Percentiles rank a stretch among this genome's conserved stretches.
These are phyloP conservation scores for Tokudaia muenninki DNA, from an alignment of 2,797 vertebrate genomes.

Conservation along the genomic window DNA sequence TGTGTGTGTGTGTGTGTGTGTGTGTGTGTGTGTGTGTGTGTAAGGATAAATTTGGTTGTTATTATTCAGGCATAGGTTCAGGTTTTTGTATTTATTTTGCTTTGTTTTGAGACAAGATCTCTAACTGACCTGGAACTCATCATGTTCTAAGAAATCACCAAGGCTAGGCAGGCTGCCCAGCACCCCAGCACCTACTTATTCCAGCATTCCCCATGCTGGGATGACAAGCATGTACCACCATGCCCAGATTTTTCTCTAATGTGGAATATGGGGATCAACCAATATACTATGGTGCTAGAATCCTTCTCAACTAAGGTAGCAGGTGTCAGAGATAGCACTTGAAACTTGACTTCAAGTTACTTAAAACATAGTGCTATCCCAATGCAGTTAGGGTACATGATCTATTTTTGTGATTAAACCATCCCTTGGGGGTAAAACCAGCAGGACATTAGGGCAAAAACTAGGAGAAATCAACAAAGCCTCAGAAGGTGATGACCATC, in stretches of 20 bases:
- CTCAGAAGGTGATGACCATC: not conserved
- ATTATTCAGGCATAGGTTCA: not conserved
- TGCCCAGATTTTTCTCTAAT: not conserved
- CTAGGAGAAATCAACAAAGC: not conserved
- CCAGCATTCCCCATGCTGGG: too few species aligned
- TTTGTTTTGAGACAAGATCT: not conserved
- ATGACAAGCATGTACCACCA: not conserved
- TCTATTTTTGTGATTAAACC: not conserved
- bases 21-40: not conserved
- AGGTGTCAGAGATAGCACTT: not conserved
- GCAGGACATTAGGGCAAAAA: not conserved
- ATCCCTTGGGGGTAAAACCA: not conserved
- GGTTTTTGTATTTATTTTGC: not conserved
- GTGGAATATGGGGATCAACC: not conserved
- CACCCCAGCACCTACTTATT: not conserved
- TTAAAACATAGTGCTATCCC: not conserved
- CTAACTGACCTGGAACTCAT: not conserved
- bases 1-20: not conserved
- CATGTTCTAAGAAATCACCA: not conserved
- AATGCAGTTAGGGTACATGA: not conserved
- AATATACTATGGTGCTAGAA: not conserved
- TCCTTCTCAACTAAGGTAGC: not conserved
- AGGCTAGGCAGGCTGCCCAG: not conserved
- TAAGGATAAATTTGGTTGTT: not conserved
- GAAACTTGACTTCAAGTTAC: constrained; percentile 19